Evolutionary conservation across 2,888 invertebrate species (phyloP), one percentile per base, ranked within the genome.

Genomic region (Latrodectus hesperus): DNA sequence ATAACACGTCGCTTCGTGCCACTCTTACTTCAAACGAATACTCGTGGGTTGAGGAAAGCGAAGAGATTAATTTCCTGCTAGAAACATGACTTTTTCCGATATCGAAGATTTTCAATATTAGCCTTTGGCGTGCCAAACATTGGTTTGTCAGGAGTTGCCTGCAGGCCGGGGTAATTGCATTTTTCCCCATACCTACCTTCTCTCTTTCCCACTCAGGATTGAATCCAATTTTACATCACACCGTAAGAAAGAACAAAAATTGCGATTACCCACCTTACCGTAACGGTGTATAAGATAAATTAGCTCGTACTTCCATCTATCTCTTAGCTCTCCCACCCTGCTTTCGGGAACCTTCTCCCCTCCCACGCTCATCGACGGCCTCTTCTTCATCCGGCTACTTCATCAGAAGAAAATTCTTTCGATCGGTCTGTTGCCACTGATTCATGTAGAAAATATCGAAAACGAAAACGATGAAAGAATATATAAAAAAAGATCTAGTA

Each of bases 71-170:
- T 86, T 86, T 81, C 81, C 81, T 81, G 81, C 81, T 73, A 16
- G 86, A 81, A 86, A 81, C 86, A 86, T 81, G 86, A 86, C 86
- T 86, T 86, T 85, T 86, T 86, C 80, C 86, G 77, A 86, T 86
- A 86, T 86, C 81, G 81, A 81, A 86, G 86, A 86, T 81, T 86
- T 86, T 86, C 86, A 86, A 86, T 86, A 86, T 86, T 86, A 76
- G 86, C 81, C 81, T 71, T 81, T 86, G 86, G 86, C 86, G 86
- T 86, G 86, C 86, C 86, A 86, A 80, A 81, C 86, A 76, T 80
- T 80, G 86, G 80, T 86, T 86, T 86, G 86, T 75, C 75, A 81
- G 80, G 53, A 76, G 76, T 38, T 76, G 71, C 86, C 86, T 60
- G n/a, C 17, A 64, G 70, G 86, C 60, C 38, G 65, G n/a, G 68